Conservation (phyloP, 53 echinoderm and acorn worm species). For the Temnopleurus reevesii region DNA sequence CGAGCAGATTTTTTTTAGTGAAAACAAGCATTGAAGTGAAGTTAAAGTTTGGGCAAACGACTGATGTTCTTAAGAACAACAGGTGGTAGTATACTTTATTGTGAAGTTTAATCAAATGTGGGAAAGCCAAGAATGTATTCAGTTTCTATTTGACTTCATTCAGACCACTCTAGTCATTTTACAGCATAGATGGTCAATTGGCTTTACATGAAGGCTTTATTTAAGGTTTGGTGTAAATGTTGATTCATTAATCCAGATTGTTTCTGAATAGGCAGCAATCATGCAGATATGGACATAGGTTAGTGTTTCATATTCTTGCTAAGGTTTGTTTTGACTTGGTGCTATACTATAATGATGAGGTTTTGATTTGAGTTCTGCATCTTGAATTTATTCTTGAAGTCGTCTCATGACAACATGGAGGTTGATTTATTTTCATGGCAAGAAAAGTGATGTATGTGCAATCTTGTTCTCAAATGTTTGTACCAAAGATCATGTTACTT, state of each 20-base stretch:
- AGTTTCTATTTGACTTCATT: too few species aligned
- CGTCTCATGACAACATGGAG: background rate
- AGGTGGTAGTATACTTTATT: too few species aligned
- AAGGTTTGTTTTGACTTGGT: background rate
- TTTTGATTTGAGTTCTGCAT: background rate
- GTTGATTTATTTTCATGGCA: background rate
- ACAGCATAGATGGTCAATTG: too few species aligned
- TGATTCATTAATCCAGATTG: background rate
- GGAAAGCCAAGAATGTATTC: too few species aligned
- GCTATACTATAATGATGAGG: background rate
- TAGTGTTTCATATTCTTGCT: background rate
- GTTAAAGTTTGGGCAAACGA: too few species aligned
- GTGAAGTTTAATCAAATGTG: too few species aligned
- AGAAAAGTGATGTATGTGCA: background rate
- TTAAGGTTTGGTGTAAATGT: background rate
- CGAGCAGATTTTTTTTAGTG: too few species aligned
- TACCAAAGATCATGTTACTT: conserved; percentile 11
- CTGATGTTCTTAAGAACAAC: too few species aligned
- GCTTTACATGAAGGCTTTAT: background rate
- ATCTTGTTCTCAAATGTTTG: conserved; percentile 7
- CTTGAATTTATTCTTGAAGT: background rate
- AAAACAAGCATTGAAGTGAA: too few species aligned
- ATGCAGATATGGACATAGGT: background rate
- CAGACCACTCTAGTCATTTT: too few species aligned
- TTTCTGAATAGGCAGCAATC: too few species aligned